Conservation (phyloP, 2,113 vertebrate species). For the Malaclemys terrapin region DNA sequence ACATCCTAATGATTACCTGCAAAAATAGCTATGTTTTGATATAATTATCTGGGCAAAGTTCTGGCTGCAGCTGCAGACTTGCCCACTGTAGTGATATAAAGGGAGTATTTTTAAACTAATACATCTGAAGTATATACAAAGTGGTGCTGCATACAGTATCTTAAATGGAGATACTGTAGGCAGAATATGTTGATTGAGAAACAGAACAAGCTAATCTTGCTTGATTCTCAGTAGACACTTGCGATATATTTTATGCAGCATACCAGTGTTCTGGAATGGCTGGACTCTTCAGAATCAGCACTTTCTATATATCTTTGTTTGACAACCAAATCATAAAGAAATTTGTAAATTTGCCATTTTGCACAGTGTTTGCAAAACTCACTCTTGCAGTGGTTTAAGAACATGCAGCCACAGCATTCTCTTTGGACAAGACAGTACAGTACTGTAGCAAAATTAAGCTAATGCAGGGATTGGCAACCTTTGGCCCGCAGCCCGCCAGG, state of each 20-base stretch:
- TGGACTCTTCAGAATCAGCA: not conserved
- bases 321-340: not conserved
- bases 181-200: not conserved
- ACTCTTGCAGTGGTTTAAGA: not conserved
- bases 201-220: not conserved
- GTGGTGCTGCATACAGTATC: not conserved
- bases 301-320: not conserved
- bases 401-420: not conserved
- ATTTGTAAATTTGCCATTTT: not conserved
- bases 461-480: too few species aligned
- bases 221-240: not conserved
- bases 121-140: not conserved
- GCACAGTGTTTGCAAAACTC: not conserved
- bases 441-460: not conserved
- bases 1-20: too few species aligned
- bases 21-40: too few species aligned
- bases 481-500: too few species aligned
- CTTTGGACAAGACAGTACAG: not conserved
- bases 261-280: fast-evolving
- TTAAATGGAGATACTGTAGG: not conserved
- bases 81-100: not conserved
- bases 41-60: not conserved
- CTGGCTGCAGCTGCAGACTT: not conserved
- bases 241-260: fast-evolving
- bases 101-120: fast-evolving